A percentile compares a stretch with the other conserved stretches of the same genome.
Evolutionary conservation across 2,113 vertebrate species (phyloP).

Genomic region (Pavo muticus): DNA sequence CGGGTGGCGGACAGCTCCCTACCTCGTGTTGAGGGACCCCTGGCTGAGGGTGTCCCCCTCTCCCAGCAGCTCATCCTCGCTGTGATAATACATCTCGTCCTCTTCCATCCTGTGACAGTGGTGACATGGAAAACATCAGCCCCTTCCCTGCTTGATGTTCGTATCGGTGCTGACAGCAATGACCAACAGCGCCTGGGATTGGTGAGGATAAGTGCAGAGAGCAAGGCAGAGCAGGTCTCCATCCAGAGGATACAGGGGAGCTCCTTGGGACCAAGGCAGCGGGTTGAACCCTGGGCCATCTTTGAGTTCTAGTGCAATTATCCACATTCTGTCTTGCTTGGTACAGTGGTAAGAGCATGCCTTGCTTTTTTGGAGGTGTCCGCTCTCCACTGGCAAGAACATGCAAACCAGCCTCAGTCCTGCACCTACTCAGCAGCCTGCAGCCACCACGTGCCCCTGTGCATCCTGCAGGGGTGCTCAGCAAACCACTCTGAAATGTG

Average conservation of each 20-base stretch:
- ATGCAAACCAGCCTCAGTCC: not conserved
- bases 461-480: not conserved
- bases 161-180: accelerated
- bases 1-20: not conserved
- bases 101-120: conserved; percentile 39
- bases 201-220: not conserved
- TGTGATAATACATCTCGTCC: conserved; percentile 45
- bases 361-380: not conserved
- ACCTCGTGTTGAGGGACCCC: conserved; percentile 49
- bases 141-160: not conserved
- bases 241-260: not conserved
- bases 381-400: too few species aligned
- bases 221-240: not conserved
- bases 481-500: not conserved
- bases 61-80: conserved; percentile 42
- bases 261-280: not conserved
- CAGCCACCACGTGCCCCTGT: accelerated
- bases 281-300: not conserved
- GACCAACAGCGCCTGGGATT: accelerated
- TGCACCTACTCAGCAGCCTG: not conserved
- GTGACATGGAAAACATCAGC: not conserved
- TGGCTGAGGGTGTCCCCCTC: conserved; percentile 58
- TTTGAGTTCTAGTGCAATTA: not conserved
- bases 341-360: not conserved
- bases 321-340: accelerated